phyloP scores from a whole-genome alignment of 2,888 invertebrate genomes.

The Xanthia icteritia region DNA sequence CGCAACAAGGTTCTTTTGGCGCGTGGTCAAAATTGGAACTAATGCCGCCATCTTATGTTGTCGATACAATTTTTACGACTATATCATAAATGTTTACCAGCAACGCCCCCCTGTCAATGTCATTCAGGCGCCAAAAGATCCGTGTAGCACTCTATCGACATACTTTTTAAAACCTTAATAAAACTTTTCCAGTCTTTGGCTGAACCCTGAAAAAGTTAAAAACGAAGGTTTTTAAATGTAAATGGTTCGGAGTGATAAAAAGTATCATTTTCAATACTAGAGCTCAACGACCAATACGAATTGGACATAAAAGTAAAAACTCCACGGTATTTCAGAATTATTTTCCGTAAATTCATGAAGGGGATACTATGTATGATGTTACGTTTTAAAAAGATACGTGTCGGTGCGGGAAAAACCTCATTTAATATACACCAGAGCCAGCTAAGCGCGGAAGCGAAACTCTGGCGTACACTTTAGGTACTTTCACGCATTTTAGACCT shows the following conservation, averaged over 20 bases:
- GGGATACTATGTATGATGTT: slow-evolving; percentile 66
- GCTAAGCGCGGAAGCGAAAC: slow-evolving; percentile 78
- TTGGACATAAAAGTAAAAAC: not conserved
- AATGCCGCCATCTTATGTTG: not conserved
- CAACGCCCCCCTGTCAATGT: too few species aligned
- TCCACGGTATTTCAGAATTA: not conserved
- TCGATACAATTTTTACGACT: not conserved
- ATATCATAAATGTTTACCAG: too few species aligned
- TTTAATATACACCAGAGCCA: slow-evolving; percentile 83
- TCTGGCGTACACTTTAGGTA: slow-evolving; percentile 58
- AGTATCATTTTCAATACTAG: not conserved
- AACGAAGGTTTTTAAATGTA: too few species aligned
- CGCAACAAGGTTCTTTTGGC: not conserved
- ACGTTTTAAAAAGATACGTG: slow-evolving; percentile 78
- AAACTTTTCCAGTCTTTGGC: not conserved
- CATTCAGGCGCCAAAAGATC: too few species aligned
- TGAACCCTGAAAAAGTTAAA: not conserved
- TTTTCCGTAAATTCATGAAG: slow-evolving; percentile 71
- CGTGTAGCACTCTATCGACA: not conserved
- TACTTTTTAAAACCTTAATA: not conserved
- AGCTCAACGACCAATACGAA: not conserved
- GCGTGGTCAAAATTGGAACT: not conserved
- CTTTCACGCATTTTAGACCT: slow-evolving; percentile 77
- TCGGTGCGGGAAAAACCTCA: slow-evolving; percentile 82
- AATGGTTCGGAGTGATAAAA: not conserved